Conservation (phyloP, 2,888 invertebrate species). For the Chloroclysta siterata region DNA sequence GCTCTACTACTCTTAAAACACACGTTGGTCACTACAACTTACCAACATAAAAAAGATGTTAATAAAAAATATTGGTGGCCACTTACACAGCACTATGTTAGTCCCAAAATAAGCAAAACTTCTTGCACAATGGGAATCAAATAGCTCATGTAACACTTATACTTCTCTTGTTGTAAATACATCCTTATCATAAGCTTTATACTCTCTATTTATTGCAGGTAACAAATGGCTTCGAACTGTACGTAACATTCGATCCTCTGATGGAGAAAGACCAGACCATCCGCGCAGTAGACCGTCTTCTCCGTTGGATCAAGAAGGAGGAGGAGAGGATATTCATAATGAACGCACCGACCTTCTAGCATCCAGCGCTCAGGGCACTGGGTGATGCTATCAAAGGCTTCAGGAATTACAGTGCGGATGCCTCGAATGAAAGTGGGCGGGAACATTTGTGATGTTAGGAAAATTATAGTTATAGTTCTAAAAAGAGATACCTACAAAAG, state of each 20-base stretch:
- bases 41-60: too few relatives aligned
- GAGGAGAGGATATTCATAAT: conserved; percentile 96
- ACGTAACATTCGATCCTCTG: conserved; percentile 95
- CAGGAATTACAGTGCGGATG: conserved; percentile 21
- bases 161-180: too few relatives aligned
- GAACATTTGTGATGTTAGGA: conserved; percentile 11
- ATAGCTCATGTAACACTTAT: too few relatives aligned
- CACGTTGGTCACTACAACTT: too few relatives aligned
- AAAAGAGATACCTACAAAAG: too few relatives aligned
- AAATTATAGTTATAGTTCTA: background rate
- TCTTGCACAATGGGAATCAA: too few relatives aligned
- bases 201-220: conserved; percentile 78
- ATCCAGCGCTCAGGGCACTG: conserved; percentile 52
- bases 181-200: too few relatives aligned
- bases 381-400: conserved; percentile 58
- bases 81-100: too few relatives aligned
- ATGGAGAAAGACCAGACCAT: conserved; percentile 94
- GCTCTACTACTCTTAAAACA: too few relatives aligned
- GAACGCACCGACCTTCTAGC: conserved; percentile 91
- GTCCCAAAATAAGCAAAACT: too few relatives aligned
- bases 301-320: conserved; percentile 97
- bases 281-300: conserved; percentile 93
- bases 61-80: too few relatives aligned
- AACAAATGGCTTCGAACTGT: conserved; percentile 96
- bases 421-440: background rate